These are phyloP conservation scores for Pemphredon lugubris DNA, from an alignment of 2,888 invertebrate species.

Conservation along the genomic window DNA sequence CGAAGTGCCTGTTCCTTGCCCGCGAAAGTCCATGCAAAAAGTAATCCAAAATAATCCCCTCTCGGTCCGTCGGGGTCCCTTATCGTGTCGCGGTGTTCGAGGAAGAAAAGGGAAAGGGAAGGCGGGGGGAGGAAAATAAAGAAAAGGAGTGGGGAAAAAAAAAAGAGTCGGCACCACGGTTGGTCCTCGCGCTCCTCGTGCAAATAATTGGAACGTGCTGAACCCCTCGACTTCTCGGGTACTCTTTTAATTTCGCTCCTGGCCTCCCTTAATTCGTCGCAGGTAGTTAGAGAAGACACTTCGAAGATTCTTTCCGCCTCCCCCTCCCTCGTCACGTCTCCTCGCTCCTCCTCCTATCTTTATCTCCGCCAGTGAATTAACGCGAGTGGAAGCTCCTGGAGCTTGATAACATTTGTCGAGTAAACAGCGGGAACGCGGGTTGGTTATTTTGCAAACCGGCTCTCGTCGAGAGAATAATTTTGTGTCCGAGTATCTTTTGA, in stretches of 20 bases:
- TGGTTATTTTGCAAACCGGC: too few relatives aligned
- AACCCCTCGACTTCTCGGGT: slow-evolving; percentile 62
- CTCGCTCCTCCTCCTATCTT: slow-evolving; percentile 23
- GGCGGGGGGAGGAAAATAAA: slow-evolving; percentile 38
- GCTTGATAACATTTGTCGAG: slow-evolving; percentile 28
- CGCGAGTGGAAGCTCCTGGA: slow-evolving; percentile 42
- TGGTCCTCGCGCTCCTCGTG: slow-evolving; percentile 59
- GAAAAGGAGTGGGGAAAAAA: slow-evolving; percentile 23
- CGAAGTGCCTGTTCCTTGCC: slow-evolving; percentile 17
- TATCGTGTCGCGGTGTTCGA: slow-evolving; percentile 48
- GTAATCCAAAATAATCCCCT: slow-evolving; percentile 70
- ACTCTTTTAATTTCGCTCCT: slow-evolving; percentile 71
- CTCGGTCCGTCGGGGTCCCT: slow-evolving; percentile 43
- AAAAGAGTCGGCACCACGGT: slow-evolving; percentile 50
- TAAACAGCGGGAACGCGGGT: slow-evolving; percentile 1
- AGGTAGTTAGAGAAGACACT: slow-evolving; percentile 66
- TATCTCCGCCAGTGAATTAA: slow-evolving; percentile 62
- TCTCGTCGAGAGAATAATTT: too few relatives aligned
- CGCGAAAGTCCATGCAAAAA: slow-evolving; percentile 59
- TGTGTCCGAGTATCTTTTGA: too few relatives aligned
- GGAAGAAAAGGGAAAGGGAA: slow-evolving; percentile 45
- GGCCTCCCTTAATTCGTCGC: slow-evolving; percentile 71
- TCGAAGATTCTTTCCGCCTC: slow-evolving; percentile 34
- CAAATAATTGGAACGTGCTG: slow-evolving; percentile 72
- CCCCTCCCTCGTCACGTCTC: not conserved